These are phyloP conservation scores for Platalea minor DNA, from an alignment of 2,797 vertebrate species.

Conservation along the genomic window DNA sequence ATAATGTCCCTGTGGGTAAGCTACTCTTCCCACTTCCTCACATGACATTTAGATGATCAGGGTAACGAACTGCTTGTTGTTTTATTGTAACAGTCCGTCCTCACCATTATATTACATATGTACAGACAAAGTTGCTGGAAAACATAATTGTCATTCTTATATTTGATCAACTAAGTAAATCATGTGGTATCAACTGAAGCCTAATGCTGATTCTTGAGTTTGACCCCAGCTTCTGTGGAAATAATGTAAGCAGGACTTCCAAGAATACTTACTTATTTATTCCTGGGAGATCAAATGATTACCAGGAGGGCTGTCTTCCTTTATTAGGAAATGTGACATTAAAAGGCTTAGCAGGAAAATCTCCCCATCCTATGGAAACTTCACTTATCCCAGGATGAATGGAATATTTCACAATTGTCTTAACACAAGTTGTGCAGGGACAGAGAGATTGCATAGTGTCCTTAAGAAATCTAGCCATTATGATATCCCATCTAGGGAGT, in stretches of 20 bases:
- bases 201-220: background rate
- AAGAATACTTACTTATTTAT: background rate
- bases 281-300: background rate
- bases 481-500: background rate
- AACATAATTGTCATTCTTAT: background rate
- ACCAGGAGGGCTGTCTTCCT: background rate
- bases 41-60: fast-evolving
- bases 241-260: background rate
- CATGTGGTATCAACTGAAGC: background rate
- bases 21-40: background rate
- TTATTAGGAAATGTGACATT: background rate
- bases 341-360: background rate
- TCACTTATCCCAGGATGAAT: background rate
- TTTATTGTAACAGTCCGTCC: background rate
- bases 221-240: background rate
- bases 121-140: background rate
- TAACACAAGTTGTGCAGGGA: background rate
- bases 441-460: background rate
- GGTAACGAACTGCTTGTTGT: background rate
- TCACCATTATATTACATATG: background rate
- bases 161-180: background rate
- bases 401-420: background rate
- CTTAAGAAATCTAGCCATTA: background rate
- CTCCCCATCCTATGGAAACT: background rate
- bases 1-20: too few species aligned